Conservation (phyloP, 2,888 invertebrate genomes). For the Caenorhabditis zanzibari region DNA sequence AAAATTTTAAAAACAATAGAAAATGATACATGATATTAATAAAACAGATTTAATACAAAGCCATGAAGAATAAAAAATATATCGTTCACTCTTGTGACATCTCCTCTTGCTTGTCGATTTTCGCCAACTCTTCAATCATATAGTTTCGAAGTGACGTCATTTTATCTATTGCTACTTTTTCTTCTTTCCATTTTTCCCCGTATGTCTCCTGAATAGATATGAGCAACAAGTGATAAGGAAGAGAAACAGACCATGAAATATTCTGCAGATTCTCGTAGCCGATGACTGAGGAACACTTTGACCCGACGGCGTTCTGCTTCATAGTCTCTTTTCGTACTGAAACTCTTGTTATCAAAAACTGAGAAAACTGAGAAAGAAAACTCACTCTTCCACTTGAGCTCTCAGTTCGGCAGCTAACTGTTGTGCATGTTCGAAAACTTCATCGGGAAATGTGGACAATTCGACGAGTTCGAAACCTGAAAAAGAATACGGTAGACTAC, state of each 20-base stretch:
- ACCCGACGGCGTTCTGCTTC: constrained; percentile 37
- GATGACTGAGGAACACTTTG: constrained; percentile 49
- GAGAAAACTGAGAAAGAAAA: neutral
- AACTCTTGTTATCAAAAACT: constrained; percentile 1
- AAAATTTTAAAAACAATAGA: neutral
- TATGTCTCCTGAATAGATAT: constrained; percentile 10
- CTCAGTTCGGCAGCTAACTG: constrained; percentile 68
- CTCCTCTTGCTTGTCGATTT: constrained; percentile 42
- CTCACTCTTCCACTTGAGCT: constrained; percentile 44
- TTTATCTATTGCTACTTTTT: constrained; percentile 33
- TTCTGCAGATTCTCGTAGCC: constrained; percentile 46
- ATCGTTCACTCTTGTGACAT: constrained; percentile 10
- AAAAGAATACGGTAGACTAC: constrained; percentile 37
- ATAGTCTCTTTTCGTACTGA: constrained; percentile 34
- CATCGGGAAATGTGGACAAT: constrained; percentile 83
- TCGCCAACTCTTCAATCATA: constrained; percentile 41
- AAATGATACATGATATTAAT: neutral
- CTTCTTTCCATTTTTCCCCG: constrained; percentile 43
- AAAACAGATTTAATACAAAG: neutral
- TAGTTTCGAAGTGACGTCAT: constrained; percentile 38
- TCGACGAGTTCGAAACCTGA: constrained; percentile 84
- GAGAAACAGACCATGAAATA: constrained; percentile 27
- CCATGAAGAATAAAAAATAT: neutral
- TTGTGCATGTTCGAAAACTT: constrained; percentile 83
- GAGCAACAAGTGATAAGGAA: neutral